Evolutionary conservation across 2,113 vertebrate species (phyloP), one percentile per base, ranked within the genome.

Genomic region (Bubo scandiacus): DNA sequence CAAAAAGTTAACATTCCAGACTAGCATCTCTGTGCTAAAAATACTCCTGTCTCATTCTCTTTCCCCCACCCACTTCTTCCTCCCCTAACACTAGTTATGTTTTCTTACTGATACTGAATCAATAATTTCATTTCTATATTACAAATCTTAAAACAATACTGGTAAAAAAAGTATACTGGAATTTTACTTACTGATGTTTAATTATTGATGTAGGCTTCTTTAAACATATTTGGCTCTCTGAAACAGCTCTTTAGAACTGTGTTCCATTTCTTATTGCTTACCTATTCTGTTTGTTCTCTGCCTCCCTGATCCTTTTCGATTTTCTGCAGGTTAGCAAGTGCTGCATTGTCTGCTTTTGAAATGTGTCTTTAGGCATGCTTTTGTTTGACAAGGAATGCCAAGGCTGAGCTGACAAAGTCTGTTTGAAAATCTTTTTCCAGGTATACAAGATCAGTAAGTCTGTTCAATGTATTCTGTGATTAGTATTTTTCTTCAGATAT

Each of bases 401-500:
- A 97, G 97, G 96, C 98, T 98, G 98, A 98, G 98, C 98, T 99
- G 99, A 99, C 99, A 99, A 98, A 98, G 95, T 97, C 98, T 98
- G 98, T 98, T 98, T 98, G 98, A 99, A 99, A 98, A 96, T 97
- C 98, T 98, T 98, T 99, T 98, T 99, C 98, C 98, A 99, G 99
- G 98, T 99, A 98, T 98, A 98, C 98, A 98, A 97, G 98, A 99
- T 99, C 99, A 99, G 99, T 98, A 98, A 98, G 98, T 97, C 98
- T 98, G 98, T 98, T 98, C 98, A 98, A 98, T 98, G 98, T 98
- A 98, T 98, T 98, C 98, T 99, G 98, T 99, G 99, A 99, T 99
- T 99, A 99, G 98, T 99, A 99, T 99, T 98, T 98, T 99, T 98
- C 97, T 98, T 99, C 98, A 99, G 99, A 99, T 99, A 99, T 98